phyloP scores from a whole-genome alignment of 2,888 invertebrate species.

The Tetrapedia diversipes region DNA sequence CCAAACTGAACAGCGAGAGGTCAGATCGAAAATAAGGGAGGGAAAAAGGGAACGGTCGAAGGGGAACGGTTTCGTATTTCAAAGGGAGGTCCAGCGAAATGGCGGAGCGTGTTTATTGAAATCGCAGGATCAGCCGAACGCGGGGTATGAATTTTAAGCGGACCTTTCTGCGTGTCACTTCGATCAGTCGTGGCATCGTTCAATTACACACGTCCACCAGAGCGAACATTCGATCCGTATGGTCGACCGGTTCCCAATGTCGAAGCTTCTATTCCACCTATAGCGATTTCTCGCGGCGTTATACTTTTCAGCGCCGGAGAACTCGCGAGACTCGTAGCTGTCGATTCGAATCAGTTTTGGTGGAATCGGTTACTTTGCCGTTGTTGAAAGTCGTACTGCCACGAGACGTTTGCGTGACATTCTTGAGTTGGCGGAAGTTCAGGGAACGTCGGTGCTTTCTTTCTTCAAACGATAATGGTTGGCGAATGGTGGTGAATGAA shows the following conservation, averaged over 20 bases:
- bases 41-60: not conserved
- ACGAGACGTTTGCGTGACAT: too few relatives aligned
- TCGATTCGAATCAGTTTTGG: not conserved
- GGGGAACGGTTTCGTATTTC: constrained; percentile 1
- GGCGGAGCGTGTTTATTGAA: constrained; percentile 41
- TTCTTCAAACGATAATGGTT: too few relatives aligned
- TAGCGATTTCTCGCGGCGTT: constrained; percentile 29
- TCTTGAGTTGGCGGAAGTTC: too few relatives aligned
- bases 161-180: constrained; percentile 44
- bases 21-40: not conserved
- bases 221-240: constrained; percentile 45
- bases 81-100: not conserved
- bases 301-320: constrained; percentile 16
- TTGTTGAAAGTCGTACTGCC: not conserved
- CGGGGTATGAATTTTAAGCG: constrained; percentile 51
- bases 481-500: too few relatives aligned
- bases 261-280: constrained; percentile 23
- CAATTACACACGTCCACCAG: constrained; percentile 53
- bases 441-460: too few relatives aligned
- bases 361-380: not conserved
- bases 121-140: constrained; percentile 24
- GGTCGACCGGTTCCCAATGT: constrained; percentile 39
- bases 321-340: not conserved
- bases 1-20: not conserved
- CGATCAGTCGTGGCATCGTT: constrained; percentile 45